Conservation (phyloP, 1,140 invertebrate genomes). For the Drosophila nasuta region DNA sequence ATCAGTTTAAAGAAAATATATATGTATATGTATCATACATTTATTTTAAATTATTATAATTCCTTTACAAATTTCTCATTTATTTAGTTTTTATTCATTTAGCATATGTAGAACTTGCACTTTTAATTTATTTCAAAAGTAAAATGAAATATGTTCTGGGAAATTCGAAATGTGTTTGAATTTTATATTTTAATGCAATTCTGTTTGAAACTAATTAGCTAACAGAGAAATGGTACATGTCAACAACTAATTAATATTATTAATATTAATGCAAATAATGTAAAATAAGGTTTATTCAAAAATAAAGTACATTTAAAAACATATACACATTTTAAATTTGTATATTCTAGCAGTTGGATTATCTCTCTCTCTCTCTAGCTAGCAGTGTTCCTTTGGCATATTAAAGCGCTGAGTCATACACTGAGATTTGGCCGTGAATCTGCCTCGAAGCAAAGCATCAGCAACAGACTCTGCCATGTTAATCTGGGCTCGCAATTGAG, state of each 20-base stretch:
- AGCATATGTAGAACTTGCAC: conserved; percentile 29
- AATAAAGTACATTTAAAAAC: conserved; percentile 71
- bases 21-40: conserved; percentile 44
- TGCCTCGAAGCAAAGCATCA: not conserved
- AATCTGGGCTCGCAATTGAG: conserved; percentile 47
- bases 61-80: conserved; percentile 61
- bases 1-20: conserved; percentile 67
- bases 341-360: not conserved
- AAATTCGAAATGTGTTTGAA: conserved; percentile 34
- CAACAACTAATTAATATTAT: conserved; percentile 46
- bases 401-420: conserved; percentile 5
- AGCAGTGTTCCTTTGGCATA: not conserved
- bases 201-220: conserved; percentile 51
- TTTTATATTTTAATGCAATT: conserved; percentile 33
- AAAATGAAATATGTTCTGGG: conserved; percentile 6
- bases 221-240: conserved; percentile 59
- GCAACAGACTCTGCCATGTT: conserved; percentile 28
- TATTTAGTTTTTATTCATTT: conserved; percentile 63
- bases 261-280: conserved; percentile 56
- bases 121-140: conserved; percentile 60
- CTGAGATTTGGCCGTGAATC: conserved; percentile 12
- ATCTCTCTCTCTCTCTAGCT: not conserved
- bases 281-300: conserved; percentile 64
- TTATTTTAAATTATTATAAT: conserved; percentile 47
- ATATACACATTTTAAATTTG: not conserved